Conservation (phyloP, 2,113 vertebrate species). For the Herpailurus yagouaroundi region DNA sequence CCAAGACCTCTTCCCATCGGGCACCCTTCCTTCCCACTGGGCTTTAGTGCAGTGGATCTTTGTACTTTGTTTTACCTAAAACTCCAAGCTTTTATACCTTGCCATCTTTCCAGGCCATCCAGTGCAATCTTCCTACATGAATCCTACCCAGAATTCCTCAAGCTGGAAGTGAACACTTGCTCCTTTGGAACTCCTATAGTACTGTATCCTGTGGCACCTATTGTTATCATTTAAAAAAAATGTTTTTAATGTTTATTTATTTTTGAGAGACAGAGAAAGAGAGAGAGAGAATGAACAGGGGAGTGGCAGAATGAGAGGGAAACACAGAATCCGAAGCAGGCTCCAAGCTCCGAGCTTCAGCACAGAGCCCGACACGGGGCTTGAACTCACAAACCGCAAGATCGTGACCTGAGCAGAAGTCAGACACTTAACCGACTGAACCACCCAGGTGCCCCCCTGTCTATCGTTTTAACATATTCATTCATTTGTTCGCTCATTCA, state of each 20-base stretch:
- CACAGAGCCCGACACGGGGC: too few species aligned
- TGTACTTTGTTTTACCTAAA: neutral
- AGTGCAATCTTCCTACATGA: neutral
- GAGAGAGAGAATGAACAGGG: too few species aligned
- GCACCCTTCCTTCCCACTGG: neutral
- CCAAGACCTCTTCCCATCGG: neutral
- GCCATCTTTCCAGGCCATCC: neutral
- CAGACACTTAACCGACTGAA: too few species aligned
- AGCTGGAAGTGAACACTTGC: neutral
- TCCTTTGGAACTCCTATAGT: neutral
- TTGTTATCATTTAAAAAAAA: neutral
- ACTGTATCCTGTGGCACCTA: neutral
- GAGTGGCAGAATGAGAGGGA: too few species aligned
- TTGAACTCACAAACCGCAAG: too few species aligned
- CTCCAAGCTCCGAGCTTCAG: too few species aligned
- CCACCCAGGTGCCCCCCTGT: neutral
- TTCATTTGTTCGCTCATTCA: neutral
- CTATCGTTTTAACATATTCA: neutral
- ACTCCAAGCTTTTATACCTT: neutral
- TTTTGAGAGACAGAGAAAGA: too few species aligned
- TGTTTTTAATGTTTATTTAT: too few species aligned
- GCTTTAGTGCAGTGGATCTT: accelerated
- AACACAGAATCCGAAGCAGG: too few species aligned
- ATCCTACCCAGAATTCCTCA: neutral
- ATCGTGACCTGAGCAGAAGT: too few species aligned